Percentiles rank a stretch among this genome's conserved stretches.
These are phyloP conservation scores for Carduelis carduelis DNA, from an alignment of 2,797 vertebrate genomes.

Conservation along the genomic window DNA sequence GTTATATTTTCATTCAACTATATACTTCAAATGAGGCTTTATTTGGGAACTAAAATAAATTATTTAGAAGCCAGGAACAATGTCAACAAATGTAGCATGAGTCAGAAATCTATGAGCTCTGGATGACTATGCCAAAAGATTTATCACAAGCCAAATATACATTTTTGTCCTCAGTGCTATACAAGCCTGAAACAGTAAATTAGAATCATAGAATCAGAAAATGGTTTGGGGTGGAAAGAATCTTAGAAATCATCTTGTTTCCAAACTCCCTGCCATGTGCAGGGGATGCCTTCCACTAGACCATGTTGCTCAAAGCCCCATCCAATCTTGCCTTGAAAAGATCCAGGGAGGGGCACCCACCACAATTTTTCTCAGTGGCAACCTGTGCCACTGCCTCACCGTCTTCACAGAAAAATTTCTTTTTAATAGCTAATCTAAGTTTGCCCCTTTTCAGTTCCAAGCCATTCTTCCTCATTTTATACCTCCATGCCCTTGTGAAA, in stretches of 20 bases:
- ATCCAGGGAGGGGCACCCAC: not conserved
- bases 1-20: not conserved
- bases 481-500: not conserved
- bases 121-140: not conserved
- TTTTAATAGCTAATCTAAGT: not conserved
- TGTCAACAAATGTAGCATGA: not conserved
- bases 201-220: not conserved
- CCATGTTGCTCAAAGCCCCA: not conserved
- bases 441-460: not conserved
- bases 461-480: not conserved
- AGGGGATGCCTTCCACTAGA: not conserved
- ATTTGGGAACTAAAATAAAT: not conserved
- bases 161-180: not conserved
- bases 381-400: not conserved
- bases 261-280: not conserved
- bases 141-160: not conserved
- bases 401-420: not conserved
- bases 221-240: not conserved
- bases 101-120: not conserved
- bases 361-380: not conserved
- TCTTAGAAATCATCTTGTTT: not conserved
- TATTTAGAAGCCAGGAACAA: not conserved
- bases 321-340: not conserved
- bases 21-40: not conserved
- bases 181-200: not conserved